Evolutionary conservation across 1,140 invertebrate genomes (phyloP), one percentile per base, ranked within the genome.

Genomic region (Drosophila ambigua): DNA sequence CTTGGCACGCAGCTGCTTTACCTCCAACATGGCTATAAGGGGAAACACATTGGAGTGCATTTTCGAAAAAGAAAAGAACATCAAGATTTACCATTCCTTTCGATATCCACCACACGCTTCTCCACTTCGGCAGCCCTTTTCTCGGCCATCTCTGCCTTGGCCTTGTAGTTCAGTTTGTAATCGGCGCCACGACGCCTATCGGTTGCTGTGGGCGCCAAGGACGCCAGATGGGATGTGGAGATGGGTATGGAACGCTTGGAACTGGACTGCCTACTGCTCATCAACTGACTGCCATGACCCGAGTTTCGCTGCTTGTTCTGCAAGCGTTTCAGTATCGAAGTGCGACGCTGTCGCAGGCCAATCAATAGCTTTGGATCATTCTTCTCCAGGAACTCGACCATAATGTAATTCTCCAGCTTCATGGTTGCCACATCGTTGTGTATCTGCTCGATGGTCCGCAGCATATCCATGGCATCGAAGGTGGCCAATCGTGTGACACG

Each of bases 301-400:
- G 54, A 59, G 7, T 43, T 24, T 0, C 49, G 41, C 2, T 24
- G 24, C 9, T 67, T 64, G 2, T 9, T 50, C 15, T 85, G 68
- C 31, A 78, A 3, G 6, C 53, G 60, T 15, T 58, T 75, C 4
- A 81, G 4, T 1, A 85, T 77, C 1, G 89, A 90, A 5, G 72
- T 72, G 23, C 89, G 80, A 8, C 83, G 67, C 44, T 90, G 72
- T 9, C 77, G 55, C 20, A 84, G 16, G 6, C 84, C 81, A 16
- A 90, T 44, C 45, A 91, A 72, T 6, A 91, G 45, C 43, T 90
- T 91, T 2, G 90, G 88, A 77, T 91, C 90, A 50, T 91, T 91
- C 41, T 90, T 90, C 39, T 91, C 84, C 1, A 91, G 65, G 51
- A 91, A 91, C 46, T 90, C 84, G 0, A 75, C 77, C 28, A 91